Base-by-base conservation (phyloP, 2,797 vertebrate species). In the Fundulus diaphanus region DNA sequence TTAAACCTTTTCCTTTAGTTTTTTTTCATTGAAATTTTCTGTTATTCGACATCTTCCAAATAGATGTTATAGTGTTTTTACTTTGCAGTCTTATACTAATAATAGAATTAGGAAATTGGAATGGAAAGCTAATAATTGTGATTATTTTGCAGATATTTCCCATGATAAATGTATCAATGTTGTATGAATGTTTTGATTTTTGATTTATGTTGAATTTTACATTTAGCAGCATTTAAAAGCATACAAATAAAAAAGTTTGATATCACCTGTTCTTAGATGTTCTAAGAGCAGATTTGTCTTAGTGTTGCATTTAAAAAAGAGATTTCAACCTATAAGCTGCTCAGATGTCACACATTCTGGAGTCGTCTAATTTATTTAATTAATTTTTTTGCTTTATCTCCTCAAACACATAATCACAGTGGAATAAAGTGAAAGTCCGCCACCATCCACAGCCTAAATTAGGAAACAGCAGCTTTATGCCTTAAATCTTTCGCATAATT, bases 281-380 rank as follows among this genome's bases (percentile, higher is more conserved):
- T 33, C 33, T 35, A 22, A 61, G 8, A 61, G 16, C 20, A 20
- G 16, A 22, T 61, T 61, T 63, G 11, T 63, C 24, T 51, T 31
- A 20, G 18, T 59, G 29, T 63, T 63, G 33, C 33, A 5, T 61
- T 63, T 37, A 35, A 37, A 12, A 24, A 22, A 0, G 5, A 16
- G 5, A 42, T 18, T 52, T 76, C 33, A 56, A 40, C 54, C 44
- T 65, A 69, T 2, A 27, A 65, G 7, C 66, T 20, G 15, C 73
- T 78, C 35, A 27, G 74, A 37, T 78, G 68, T 56, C 12, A 76
- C 51, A 54, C 4, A 7, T 51, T 59, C n/a, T 66, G 68, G 74
- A 7, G 49, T 69, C 82, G 33, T 72, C 70, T 70, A 76, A 63
- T 78, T 72, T 33, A 3, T 5, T 73, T 70, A 68, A 61, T 48